Evolutionary conservation across 2,797 vertebrate genomes (phyloP), one percentile per base, ranked within the genome.

Genomic region (Sarcoramphus papa): DNA sequence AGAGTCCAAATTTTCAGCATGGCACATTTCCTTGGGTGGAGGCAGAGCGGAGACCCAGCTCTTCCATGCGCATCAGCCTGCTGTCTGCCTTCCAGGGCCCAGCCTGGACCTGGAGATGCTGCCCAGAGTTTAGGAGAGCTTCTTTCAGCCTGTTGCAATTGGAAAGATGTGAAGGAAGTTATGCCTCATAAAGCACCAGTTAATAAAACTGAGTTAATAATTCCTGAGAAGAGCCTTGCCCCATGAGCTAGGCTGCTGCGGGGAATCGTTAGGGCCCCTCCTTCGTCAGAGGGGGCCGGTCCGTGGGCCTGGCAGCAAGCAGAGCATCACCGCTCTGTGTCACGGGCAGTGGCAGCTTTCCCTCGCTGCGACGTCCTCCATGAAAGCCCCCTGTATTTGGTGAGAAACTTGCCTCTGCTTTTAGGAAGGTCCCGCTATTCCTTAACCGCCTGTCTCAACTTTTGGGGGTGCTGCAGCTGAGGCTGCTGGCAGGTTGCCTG

Each of bases 121-220:
- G 54, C 76, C 60, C 35, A 12, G 65, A 40, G 33, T 25, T 53
- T 10, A 56, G 69, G 43, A 70, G 69, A 74, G 47, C 64, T 85
- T 40, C 74, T 75, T 25, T 37, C 63, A 86, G 63, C 69, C 73
- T 48, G 4, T 59, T 68, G 88, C 31, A 37, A 3, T 35, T 48
- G 69, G 74, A 57, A 89, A 37, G 57, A 72, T 14, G n/a, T 20
- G 41, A 45, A 73, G 83, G 62, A 67, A 65, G 69, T 89, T 85
- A 28, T 19, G 54, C 75, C 79, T 83, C 80, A 35, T 78, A 83
- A 95, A 89, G 73, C 73, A 77, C 20, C n/a, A 8, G 65, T 78
- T 86, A 87, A 75, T 95, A 57, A 81, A 95, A 57, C 14, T 0
- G 16, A 68, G 79, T 97, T 96, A 80, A 86, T 92, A 48, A 91